Evolutionary conservation across 35 echinoderm and acorn worm genomes (phyloP), one percentile per base, ranked within the genome.

Genomic region (Acanthaster planci): DNA sequence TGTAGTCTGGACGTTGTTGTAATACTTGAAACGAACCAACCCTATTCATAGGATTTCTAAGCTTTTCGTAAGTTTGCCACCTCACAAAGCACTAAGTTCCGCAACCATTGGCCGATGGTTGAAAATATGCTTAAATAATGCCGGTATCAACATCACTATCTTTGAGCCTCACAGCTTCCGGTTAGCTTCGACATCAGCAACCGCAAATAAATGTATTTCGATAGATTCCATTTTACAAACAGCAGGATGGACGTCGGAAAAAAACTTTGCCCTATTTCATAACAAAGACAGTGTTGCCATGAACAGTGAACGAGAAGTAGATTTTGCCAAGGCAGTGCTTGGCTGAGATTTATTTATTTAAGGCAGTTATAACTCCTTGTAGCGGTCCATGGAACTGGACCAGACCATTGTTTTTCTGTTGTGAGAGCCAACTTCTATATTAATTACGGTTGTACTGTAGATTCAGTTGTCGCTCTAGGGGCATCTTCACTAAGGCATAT

Each of bases 41-140:
- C 21, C 44, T 26, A 0, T 51, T 50, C 7, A 40, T n/a, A 17
- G 19, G 15, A 52, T 51, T 0, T 14, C 19, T 17, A 68, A 86
- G 50, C 22, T 77, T 30, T 86, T 75, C 18, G 7, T 76, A 10
- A 76, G 39, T 51, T 64, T 35, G 1, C 22, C 29, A 8, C 51
- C 56, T 1, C 17, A 67, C 17, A 84, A 54, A 14, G 55, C 2
- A 2, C 27, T 57, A n/a, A n/a, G 10, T n/a, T 2, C 55, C 6
- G 8, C 57, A 9, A 85, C 84, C 6, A 85, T 85, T 6, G 31
- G 30, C 22, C 17, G 84, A 34, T 85, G 84, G 84, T 39, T 85
- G 17, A 37, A 52, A 26, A 77, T 8, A n/a, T 38, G 34, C 21
- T 87, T 51, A 38, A 23, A 36, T n/a, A n/a, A n/a, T n/a, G n/a